Percentiles rank a stretch among this genome's conserved stretches.
Evolutionary conservation across 2,797 vertebrate genomes (phyloP).

Genomic region (Hybognathus amarus): DNA sequence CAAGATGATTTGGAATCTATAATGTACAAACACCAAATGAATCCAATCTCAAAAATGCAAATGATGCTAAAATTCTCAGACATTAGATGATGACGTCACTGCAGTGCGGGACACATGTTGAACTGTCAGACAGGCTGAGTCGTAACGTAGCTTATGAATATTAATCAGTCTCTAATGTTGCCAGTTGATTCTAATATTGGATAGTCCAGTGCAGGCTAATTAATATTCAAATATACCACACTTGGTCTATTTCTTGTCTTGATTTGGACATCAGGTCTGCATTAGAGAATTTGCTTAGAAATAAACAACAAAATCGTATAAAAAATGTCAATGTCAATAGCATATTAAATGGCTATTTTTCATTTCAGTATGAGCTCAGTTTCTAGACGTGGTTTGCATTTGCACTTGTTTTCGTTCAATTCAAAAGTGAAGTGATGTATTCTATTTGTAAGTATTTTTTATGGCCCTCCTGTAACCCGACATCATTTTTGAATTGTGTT

Average conservation of each 20-base stretch:
- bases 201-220: neutral
- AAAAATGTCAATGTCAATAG: neutral
- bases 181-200: neutral
- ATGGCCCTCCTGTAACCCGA: neutral
- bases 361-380: neutral
- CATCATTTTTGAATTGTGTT: neutral
- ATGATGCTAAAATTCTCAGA: neutral
- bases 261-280: neutral
- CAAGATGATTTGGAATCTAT: neutral
- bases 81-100: neutral
- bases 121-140: neutral
- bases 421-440: neutral
- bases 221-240: neutral
- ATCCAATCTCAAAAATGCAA: neutral
- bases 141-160: neutral
- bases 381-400: neutral
- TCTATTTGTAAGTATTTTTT: conserved; percentile 2
- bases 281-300: neutral
- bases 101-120: neutral
- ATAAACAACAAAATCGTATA: neutral
- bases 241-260: neutral
- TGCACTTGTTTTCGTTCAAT: neutral
- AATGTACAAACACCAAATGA: neutral
- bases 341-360: neutral
- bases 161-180: neutral